A percentile compares a stretch with the other conserved stretches of the same genome.
phyloP scores from a whole-genome alignment of 2,113 vertebrate species.

The Tupaia chinensis region DNA sequence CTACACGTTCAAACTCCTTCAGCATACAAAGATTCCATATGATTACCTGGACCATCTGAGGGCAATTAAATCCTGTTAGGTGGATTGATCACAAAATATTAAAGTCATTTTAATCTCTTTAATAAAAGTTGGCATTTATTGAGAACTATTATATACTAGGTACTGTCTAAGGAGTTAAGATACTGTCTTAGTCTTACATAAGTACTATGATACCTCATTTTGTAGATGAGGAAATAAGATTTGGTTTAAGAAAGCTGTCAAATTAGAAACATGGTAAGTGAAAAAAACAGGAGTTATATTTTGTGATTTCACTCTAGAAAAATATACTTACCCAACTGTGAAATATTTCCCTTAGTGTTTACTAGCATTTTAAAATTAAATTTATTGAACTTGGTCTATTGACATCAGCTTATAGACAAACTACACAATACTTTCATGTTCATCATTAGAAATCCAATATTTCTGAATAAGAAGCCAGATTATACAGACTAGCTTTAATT shows the following conservation, averaged over 20 bases:
- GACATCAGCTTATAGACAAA: constrained; percentile 27
- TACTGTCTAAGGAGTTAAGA: neutral
- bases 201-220: neutral
- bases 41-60: neutral
- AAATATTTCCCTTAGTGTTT: neutral
- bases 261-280: neutral
- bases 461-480: neutral
- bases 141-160: neutral
- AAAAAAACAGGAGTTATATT: neutral
- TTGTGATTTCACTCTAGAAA: neutral
- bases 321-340: neutral
- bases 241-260: neutral
- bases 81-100: neutral
- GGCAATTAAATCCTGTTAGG: neutral
- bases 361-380: constrained; percentile 41
- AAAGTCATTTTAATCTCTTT: neutral
- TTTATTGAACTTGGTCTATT: constrained; percentile 10
- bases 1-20: neutral
- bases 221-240: neutral
- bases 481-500: constrained; percentile 24
- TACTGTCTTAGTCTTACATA: neutral
- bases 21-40: neutral
- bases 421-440: neutral
- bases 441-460: neutral
- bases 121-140: neutral